These are phyloP conservation scores for Drosophila asahinai DNA, from an alignment of 1,140 invertebrate species.

Conservation along the genomic window DNA sequence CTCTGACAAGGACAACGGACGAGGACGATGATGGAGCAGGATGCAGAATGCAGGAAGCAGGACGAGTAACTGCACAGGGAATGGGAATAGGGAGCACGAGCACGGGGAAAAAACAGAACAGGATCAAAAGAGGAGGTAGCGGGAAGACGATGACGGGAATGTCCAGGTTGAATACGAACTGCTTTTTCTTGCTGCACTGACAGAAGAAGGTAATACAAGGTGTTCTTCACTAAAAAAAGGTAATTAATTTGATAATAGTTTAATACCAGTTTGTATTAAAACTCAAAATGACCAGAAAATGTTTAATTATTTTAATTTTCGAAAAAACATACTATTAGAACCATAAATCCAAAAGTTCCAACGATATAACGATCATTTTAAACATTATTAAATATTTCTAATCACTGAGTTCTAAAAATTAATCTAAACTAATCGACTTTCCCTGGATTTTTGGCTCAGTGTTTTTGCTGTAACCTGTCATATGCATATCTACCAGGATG, in stretches of 20 bases:
- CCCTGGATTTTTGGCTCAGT: background rate
- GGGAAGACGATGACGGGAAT: constrained; percentile 34
- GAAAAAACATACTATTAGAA: too few species aligned
- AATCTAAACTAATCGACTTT: background rate
- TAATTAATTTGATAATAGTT: too few species aligned
- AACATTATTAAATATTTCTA: too few species aligned
- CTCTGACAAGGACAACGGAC: constrained; percentile 42
- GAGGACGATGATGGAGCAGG: constrained; percentile 49
- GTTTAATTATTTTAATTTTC: too few species aligned
- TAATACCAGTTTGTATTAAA: too few species aligned
- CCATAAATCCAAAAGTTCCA: too few species aligned
- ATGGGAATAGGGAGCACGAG: background rate
- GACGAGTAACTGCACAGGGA: constrained; percentile 22
- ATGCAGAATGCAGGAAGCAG: constrained; percentile 7
- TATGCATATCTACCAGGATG: constrained; percentile 43
- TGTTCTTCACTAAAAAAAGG: too few species aligned
- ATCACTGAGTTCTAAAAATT: too few species aligned
- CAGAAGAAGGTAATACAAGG: background rate
- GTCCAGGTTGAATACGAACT: constrained; percentile 5
- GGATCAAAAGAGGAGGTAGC: too few species aligned
- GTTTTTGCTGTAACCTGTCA: constrained; percentile 31
- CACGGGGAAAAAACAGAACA: constrained; percentile 18
- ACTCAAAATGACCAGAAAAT: too few species aligned
- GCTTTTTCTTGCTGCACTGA: background rate
- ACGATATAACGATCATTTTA: too few species aligned